A percentile compares a stretch with the other conserved stretches of the same genome.
These are phyloP conservation scores for Xiphophorus hellerii DNA, from an alignment of 2,113 vertebrate species.

Conservation along the genomic window DNA sequence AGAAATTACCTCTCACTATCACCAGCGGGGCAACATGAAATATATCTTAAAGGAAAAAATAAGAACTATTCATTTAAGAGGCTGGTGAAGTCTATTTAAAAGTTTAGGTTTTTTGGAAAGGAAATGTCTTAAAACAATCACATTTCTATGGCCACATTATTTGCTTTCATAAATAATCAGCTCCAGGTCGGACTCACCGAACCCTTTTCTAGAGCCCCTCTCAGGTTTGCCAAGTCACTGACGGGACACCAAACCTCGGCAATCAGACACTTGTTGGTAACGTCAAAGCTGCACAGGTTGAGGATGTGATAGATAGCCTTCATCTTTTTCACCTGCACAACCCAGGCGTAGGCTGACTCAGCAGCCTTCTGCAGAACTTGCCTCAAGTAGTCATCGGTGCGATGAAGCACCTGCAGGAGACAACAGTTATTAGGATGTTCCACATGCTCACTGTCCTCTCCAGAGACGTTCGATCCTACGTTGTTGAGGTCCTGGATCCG, in stretches of 20 bases:
- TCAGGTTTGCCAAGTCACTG: constrained; percentile 86
- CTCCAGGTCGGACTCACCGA: constrained; percentile 81
- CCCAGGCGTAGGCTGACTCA: constrained; percentile 87
- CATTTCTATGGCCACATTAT: not conserved
- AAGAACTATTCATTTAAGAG: too few species aligned
- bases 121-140: too few species aligned
- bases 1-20: too few species aligned
- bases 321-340: constrained; percentile 96
- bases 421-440: not conserved
- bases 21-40: too few species aligned
- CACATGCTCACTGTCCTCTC: accelerated
- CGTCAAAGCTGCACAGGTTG: constrained; percentile 97
- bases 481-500: constrained; percentile 93
- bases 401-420: constrained; percentile 87
- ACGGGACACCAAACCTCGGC: constrained; percentile 98
- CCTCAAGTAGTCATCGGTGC: constrained; percentile 93
- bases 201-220: constrained; percentile 89
- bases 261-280: constrained; percentile 98
- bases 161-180: not conserved
- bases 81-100: too few species aligned
- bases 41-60: too few species aligned
- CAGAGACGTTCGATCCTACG: constrained; percentile 71
- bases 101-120: too few species aligned
- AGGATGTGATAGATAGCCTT: constrained; percentile 97
- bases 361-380: constrained; percentile 94